These are phyloP conservation scores for Cephalotes varians DNA, from an alignment of 2,888 invertebrate genomes.

Conservation along the genomic window DNA sequence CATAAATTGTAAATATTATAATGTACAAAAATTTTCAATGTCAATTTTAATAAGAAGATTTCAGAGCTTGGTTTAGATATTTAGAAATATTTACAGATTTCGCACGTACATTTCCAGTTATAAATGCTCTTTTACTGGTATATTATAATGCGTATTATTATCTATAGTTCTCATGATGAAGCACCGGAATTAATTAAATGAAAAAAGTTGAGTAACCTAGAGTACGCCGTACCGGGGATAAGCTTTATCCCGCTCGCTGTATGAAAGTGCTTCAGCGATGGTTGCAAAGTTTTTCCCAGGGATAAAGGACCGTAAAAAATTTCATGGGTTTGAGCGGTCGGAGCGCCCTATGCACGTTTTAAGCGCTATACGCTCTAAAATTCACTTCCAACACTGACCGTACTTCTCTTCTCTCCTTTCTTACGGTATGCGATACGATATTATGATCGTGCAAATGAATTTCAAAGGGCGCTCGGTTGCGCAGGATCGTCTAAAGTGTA, in stretches of 20 bases:
- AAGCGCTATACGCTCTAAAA: conserved; percentile 56
- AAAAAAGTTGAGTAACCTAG: conserved; percentile 52
- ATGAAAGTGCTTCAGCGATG: conserved; percentile 56
- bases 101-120: neutral
- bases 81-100: too few relatives aligned
- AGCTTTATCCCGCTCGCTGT: conserved; percentile 55
- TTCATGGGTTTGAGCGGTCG: conserved; percentile 59
- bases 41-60: neutral
- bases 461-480: conserved; percentile 39
- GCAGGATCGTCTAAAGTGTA: neutral
- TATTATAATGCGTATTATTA: conserved; percentile 44
- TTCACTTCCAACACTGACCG: conserved; percentile 51
- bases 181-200: conserved; percentile 60
- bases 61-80: neutral
- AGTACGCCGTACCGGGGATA: conserved; percentile 52
- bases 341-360: conserved; percentile 50
- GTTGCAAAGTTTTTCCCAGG: conserved; percentile 57
- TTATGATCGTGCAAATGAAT: conserved; percentile 56
- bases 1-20: neutral
- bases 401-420: conserved; percentile 31
- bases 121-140: conserved; percentile 16
- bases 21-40: neutral
- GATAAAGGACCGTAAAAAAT: conserved; percentile 67
- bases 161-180: conserved; percentile 45
- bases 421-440: conserved; percentile 36